Percentiles rank a stretch among this genome's conserved stretches.
Evolutionary conservation across 2,113 vertebrate species (phyloP).

Genomic region (Pyrgilauda ruficollis): DNA sequence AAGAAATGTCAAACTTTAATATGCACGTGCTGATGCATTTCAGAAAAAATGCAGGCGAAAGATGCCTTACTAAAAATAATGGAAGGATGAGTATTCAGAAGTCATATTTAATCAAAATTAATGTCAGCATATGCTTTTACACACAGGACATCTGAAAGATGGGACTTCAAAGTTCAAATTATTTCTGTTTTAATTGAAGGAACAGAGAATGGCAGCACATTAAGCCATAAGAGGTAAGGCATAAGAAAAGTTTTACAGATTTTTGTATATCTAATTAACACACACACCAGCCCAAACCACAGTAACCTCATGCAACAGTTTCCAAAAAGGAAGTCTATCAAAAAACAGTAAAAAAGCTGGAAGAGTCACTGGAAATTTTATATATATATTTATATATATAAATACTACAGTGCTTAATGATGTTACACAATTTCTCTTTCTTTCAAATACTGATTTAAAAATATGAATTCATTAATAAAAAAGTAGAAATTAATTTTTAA

Average conservation of each 20-base stretch:
- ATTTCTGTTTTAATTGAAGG: neutral
- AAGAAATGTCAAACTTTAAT: constrained; percentile 30
- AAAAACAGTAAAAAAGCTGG: neutral
- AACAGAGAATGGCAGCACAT: neutral
- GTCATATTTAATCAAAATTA: constrained; percentile 48
- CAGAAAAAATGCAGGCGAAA: neutral
- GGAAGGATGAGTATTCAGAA: constrained; percentile 5
- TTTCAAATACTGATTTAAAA: neutral
- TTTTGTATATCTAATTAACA: neutral
- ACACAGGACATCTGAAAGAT: neutral
- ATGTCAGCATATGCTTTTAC: neutral
- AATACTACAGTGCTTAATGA: neutral
- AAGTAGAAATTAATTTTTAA: neutral
- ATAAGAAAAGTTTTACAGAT: neutral
- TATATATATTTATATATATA: neutral
- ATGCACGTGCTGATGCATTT: neutral
- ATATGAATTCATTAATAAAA: neutral
- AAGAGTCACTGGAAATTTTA: neutral
- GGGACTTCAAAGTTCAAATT: neutral
- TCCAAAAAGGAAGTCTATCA: neutral
- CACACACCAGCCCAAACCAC: neutral
- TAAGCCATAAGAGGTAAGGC: neutral
- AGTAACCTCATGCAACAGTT: neutral
- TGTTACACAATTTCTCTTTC: neutral
- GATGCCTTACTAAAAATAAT: neutral